A percentile compares a stretch with the other conserved stretches of the same genome.
phyloP scores from a whole-genome alignment of 2,113 vertebrate species.

The Glaucidium brasilianum region DNA sequence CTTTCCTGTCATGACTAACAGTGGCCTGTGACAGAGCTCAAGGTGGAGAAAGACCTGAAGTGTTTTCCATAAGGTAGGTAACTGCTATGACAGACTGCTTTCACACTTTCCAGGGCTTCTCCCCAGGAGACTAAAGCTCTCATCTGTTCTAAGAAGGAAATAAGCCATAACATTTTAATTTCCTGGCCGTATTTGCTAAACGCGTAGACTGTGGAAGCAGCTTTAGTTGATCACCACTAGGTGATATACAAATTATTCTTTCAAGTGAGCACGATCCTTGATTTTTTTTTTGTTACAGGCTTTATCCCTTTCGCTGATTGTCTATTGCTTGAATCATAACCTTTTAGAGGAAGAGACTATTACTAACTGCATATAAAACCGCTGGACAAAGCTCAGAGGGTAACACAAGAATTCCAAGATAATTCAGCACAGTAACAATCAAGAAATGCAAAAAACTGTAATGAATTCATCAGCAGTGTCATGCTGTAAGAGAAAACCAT shows the following conservation, averaged over 20 bases:
- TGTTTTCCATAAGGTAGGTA: neutral
- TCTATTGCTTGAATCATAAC: neutral
- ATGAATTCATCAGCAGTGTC: neutral
- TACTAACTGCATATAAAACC: neutral
- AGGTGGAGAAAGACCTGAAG: neutral
- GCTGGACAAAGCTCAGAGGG: neutral
- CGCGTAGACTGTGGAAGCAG: neutral
- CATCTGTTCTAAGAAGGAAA: conserved; percentile 33
- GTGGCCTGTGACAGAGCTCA: neutral
- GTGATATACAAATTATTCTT: neutral
- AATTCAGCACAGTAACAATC: neutral
- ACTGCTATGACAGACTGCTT: neutral
- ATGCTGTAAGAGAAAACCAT: neutral
- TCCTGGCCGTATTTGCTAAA: neutral
- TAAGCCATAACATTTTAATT: conserved; percentile 6
- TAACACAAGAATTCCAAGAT: neutral
- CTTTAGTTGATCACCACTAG: neutral
- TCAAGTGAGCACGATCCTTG: neutral
- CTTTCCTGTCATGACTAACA: neutral
- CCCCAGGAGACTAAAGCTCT: conserved; percentile 17
- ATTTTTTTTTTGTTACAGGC: neutral
- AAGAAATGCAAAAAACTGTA: neutral
- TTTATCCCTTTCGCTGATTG: neutral
- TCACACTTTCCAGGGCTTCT: conserved; percentile 17
- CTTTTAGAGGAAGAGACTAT: neutral